Percentiles rank a stretch among this genome's conserved stretches.
phyloP scores from a whole-genome alignment of 2,888 invertebrate species.

The Oconnorella tubifera region DNA sequence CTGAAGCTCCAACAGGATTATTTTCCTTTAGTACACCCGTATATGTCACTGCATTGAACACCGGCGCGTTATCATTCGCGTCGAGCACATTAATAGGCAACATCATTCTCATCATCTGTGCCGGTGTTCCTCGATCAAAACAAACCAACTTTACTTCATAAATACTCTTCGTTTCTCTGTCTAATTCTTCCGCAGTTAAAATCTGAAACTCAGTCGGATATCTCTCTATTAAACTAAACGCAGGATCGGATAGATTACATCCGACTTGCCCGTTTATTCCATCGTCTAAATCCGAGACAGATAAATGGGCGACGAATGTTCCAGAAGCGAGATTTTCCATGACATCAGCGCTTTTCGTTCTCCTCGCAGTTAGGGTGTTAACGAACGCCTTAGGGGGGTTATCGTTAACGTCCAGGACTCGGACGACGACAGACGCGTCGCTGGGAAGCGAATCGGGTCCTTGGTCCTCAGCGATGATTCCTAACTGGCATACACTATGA shows the following conservation, averaged over 20 bases:
- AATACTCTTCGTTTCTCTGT: conserved; percentile 15
- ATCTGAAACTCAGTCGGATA: conserved; percentile 22
- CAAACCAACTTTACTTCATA: conserved; percentile 18
- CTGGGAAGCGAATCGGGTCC: conserved; percentile 17
- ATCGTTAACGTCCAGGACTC: conserved; percentile 25
- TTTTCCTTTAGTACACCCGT: conserved; percentile 17
- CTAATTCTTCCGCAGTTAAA: conserved; percentile 15
- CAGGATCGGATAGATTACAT: conserved; percentile 21
- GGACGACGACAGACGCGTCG: conserved; percentile 17
- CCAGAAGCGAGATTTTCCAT: conserved; percentile 24
- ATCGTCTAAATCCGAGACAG: conserved; percentile 19
- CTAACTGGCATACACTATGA: conserved; percentile 11
- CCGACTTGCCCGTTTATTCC: conserved; percentile 20
- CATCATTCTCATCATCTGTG: neutral
- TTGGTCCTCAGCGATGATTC: conserved; percentile 18
- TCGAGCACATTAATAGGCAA: conserved; percentile 21
- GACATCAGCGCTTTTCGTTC: conserved; percentile 14
- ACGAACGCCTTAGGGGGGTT: conserved; percentile 20
- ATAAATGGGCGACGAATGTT: conserved; percentile 26
- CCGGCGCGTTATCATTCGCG: conserved; percentile 25
- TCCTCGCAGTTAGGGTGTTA: conserved; percentile 18
- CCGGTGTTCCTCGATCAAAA: conserved; percentile 13
- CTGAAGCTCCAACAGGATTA: conserved; percentile 22
- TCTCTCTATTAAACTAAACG: conserved; percentile 18
- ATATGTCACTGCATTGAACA: conserved; percentile 17